Base-by-base conservation (phyloP, 2,888 invertebrate species). In the Ethmia dodecea region DNA sequence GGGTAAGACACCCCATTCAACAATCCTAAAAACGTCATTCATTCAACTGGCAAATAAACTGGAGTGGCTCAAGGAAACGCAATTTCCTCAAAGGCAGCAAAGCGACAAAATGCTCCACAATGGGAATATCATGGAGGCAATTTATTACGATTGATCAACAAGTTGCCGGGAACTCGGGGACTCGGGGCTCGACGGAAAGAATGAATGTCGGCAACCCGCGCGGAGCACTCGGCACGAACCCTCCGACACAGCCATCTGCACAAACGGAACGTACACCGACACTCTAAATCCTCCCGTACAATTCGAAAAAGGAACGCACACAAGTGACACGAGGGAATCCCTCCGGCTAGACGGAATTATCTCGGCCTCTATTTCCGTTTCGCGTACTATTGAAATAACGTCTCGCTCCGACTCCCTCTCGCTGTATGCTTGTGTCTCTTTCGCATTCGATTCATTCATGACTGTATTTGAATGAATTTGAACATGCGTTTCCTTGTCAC, bases 81-180 rank as follows among this genome's bases (percentile, higher is more conserved):
- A 73, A 78, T 79, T 84, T 83, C 83, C 81, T 79, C 65, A 47
- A 55, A 76, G 65, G 75, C 80, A 78, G 78, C 73, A 77, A 83
- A 79, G 75, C 86, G 86, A 81, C 86, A 84, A 86, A 80, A 75
- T 57, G 70, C 63, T 75, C 74, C 72, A 83, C 86, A 86, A 84
- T 83, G 79, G 79, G 78, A 84, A 80, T 77, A 80, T 80, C 78
- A 80, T 72, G 78, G 74, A 73, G 75, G 81, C 80, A 81, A 84
- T 86, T 83, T 86, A 83, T 84, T 83, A 83, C 81, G 74, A 83
- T 76, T 80, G 86, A 74, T 83, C 86, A 86, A 86, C 86, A 86
- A 86, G 86, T 86, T 71, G 84, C 74, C 67, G 76, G 78, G 80
- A 78, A 66, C 68, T 44, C 46, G 37, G n/a, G n/a, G n/a, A 33